These are phyloP conservation scores for Heliconius cydno DNA, from an alignment of 2,888 invertebrate species.

Conservation along the genomic window DNA sequence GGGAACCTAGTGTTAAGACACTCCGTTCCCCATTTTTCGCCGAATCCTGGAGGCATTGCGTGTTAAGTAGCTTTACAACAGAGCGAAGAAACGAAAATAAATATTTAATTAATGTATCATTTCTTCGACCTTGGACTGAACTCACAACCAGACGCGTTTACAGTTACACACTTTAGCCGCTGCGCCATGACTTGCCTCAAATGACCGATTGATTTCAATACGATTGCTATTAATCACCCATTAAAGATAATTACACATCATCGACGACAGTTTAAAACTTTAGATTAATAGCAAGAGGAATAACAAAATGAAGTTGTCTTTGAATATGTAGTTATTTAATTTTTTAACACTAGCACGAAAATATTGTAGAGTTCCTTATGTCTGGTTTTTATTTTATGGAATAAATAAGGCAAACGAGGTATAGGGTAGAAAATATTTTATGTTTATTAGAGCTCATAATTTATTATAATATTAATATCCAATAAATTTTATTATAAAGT, in stretches of 20 bases:
- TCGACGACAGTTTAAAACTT: background rate
- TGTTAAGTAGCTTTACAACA: too few species aligned
- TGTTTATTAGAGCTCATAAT: background rate
- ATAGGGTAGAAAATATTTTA: background rate
- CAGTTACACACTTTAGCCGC: too few species aligned
- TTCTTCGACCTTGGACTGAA: too few species aligned
- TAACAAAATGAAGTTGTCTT: background rate
- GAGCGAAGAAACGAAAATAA: too few species aligned
- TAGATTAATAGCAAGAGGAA: conserved; percentile 1
- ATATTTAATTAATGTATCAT: too few species aligned
- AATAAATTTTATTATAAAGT: conserved; percentile 5
- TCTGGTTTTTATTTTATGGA: background rate
- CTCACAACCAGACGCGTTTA: too few species aligned
- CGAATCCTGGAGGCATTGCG: too few species aligned
- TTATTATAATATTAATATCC: background rate
- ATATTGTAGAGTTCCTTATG: background rate
- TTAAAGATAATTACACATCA: conserved; percentile 9
- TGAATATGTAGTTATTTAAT: background rate
- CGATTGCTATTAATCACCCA: conserved; percentile 23
- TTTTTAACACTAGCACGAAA: background rate
- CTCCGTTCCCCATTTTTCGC: too few species aligned
- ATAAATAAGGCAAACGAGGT: too few species aligned
- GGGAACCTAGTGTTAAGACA: too few species aligned
- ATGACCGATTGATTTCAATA: conserved; percentile 16
- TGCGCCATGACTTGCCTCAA: too few species aligned